phyloP scores from a whole-genome alignment of 2,797 vertebrate genomes.

The Lateolabrax maculatus region DNA sequence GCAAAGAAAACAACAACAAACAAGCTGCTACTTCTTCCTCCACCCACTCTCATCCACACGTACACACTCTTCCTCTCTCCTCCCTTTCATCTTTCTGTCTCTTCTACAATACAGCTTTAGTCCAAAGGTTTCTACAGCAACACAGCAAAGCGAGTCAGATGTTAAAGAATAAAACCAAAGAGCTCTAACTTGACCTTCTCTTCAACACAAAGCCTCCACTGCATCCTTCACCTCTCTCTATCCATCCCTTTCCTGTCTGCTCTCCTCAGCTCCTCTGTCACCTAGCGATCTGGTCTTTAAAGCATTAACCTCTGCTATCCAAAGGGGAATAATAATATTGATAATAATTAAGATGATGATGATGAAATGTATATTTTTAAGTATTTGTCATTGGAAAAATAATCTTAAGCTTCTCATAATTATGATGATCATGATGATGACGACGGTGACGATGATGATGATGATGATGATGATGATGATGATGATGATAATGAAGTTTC shows the following conservation, averaged over 20 bases:
- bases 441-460: constrained; percentile 43
- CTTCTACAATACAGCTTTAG: constrained; percentile 86
- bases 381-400: constrained; percentile 89
- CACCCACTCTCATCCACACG: constrained; percentile 59
- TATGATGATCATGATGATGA: constrained; percentile 78
- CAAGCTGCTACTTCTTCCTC: constrained; percentile 62
- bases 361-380: constrained; percentile 94
- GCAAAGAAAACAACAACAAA: constrained; percentile 54
- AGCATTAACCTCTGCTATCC: constrained; percentile 90
- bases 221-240: constrained; percentile 28
- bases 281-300: constrained; percentile 83
- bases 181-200: constrained; percentile 83
- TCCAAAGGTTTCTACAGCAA: constrained; percentile 86
- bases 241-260: constrained; percentile 34
- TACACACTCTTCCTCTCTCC: constrained; percentile 42
- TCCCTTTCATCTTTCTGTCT: constrained; percentile 59
- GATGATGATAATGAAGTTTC: constrained; percentile 84
- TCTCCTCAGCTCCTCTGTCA: constrained; percentile 68
- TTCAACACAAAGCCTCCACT: constrained; percentile 67
- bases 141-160: constrained; percentile 82
- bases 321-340: constrained; percentile 88
- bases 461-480: constrained; percentile 66
- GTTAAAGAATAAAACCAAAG: constrained; percentile 89
- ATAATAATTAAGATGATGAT: constrained; percentile 82
- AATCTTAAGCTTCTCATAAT: constrained; percentile 88